Base-by-base conservation (phyloP, 1,140 invertebrate species). In the Homarus americanus region DNA sequence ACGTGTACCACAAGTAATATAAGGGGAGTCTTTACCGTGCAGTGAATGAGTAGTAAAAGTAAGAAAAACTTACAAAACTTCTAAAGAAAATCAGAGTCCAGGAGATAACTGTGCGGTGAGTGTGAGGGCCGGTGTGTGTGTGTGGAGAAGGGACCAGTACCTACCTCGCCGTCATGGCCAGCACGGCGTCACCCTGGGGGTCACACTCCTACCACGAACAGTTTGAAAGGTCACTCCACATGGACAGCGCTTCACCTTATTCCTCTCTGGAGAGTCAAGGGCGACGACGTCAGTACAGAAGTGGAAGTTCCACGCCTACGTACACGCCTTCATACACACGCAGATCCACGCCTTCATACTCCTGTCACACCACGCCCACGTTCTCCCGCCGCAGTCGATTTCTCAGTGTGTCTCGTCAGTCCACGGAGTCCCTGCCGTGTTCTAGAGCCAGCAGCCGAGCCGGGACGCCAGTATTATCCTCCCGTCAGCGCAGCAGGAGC, bases 81-180 rank as follows among this genome's bases (percentile, higher is more conserved):
- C 20, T 24, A 4, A 20, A 24, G 53, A 20, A 20, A 58, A 58
- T 58, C 53, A 20, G 44, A 49, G 44, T 49, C 15, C 15, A 15
- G 9, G 15, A 49, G 15, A 7, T 49, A 49, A 15, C 15, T 7
- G 15, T 15, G 15, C 7, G 15, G 44, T 49, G 0, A 15, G 4
- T 20, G 17, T 20, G 20, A 58, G 53, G 24, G 20, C 15, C 3
- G 53, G 24, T 58, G 4, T 58, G 20, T 58, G 4, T 58, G 5
- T 20, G 53, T 15, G 53, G 0, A 58, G 53, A 24, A n/a, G n/a
- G n/a, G n/a, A n/a, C n/a, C n/a, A n/a, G n/a, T n/a, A n/a, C n/a
- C n/a, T n/a, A n/a, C n/a, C n/a, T n/a, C n/a, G n/a, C 9, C 44
- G 20, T 58, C 53, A 85, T 85, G 83, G 83, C 83, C 69, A 85